phyloP scores from a whole-genome alignment of 2,797 vertebrate species.

The Helostoma temminkii region DNA sequence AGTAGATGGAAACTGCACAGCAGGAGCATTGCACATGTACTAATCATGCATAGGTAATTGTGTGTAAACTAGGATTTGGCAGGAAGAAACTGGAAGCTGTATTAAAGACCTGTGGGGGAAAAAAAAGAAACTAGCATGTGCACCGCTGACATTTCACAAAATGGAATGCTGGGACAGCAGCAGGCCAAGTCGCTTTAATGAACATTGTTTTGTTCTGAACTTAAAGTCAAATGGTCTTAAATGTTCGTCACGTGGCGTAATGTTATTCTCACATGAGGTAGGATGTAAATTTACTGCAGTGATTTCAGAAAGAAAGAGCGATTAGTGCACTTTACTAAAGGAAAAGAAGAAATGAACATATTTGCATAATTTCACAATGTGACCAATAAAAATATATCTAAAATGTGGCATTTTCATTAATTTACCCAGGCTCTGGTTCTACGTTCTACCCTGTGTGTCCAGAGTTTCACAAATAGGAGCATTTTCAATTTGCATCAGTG shows the following conservation, averaged over 20 bases:
- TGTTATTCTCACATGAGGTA: constrained; percentile 6
- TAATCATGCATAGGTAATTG: constrained; percentile 68
- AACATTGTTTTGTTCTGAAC: constrained; percentile 25
- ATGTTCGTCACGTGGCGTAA: constrained; percentile 14
- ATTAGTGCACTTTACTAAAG: neutral
- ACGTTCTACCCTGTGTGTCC: too few relatives aligned
- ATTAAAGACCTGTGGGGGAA: constrained; percentile 48
- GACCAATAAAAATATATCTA: too few relatives aligned
- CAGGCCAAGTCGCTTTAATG: constrained; percentile 25
- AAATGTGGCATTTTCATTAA: too few relatives aligned
- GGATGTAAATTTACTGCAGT: constrained; percentile 20
- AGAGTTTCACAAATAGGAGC: neutral
- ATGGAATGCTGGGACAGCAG: constrained; percentile 30
- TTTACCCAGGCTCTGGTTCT: too few relatives aligned
- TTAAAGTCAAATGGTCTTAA: constrained; percentile 19
- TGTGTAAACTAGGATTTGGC: constrained; percentile 63
- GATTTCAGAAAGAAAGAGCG: constrained; percentile 1
- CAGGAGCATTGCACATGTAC: constrained; percentile 43
- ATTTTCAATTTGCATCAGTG: neutral
- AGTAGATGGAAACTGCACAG: constrained; percentile 58
- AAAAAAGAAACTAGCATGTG: constrained; percentile 38
- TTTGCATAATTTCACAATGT: too few relatives aligned
- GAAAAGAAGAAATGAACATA: too few relatives aligned
- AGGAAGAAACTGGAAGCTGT: constrained; percentile 53
- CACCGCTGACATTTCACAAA: constrained; percentile 47